A percentile compares a stretch with the other conserved stretches of the same genome.
Evolutionary conservation across 1,140 invertebrate species (phyloP).

Genomic region (Achroia grisella): DNA sequence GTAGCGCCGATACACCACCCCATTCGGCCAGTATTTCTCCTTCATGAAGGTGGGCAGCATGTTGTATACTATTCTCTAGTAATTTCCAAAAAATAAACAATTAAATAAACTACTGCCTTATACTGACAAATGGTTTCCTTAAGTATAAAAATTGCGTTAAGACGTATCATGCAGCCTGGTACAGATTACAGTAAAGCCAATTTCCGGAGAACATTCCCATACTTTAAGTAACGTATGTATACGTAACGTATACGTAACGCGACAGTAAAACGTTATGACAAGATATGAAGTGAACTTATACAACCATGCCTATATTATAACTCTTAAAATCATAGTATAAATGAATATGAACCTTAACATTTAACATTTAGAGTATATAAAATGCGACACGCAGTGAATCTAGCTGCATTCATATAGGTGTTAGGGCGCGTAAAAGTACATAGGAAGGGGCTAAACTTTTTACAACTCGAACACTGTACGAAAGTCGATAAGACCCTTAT

Average conservation of each 20-base stretch:
- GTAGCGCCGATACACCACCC: too few species aligned
- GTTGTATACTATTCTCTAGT: too few species aligned
- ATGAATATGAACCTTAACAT: constrained; percentile 16
- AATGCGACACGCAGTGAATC: constrained; percentile 11
- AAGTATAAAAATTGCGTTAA: background rate
- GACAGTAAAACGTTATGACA: constrained; percentile 55
- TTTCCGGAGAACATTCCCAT: constrained; percentile 42
- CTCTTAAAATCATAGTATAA: background rate
- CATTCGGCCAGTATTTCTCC: too few species aligned
- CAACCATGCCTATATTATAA: constrained; percentile 3
- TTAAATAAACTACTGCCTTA: too few species aligned
- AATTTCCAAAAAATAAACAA: too few species aligned
- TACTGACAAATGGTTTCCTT: too few species aligned
- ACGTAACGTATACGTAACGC: constrained; percentile 30
- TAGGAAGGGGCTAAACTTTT: constrained; percentile 48
- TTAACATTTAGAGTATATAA: constrained; percentile 1
- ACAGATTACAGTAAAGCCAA: constrained; percentile 43
- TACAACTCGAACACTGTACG: constrained; percentile 47
- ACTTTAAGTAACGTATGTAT: constrained; percentile 29
- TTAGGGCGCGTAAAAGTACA: constrained; percentile 31
- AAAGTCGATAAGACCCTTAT: constrained; percentile 49
- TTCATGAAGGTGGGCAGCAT: too few species aligned
- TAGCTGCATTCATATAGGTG: background rate
- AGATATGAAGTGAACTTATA: constrained; percentile 47
- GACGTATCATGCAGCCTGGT: constrained; percentile 17